These are phyloP conservation scores for Luidia sarsii DNA, from an alignment of 53 echinoderm and acorn worm genomes.

Conservation along the genomic window DNA sequence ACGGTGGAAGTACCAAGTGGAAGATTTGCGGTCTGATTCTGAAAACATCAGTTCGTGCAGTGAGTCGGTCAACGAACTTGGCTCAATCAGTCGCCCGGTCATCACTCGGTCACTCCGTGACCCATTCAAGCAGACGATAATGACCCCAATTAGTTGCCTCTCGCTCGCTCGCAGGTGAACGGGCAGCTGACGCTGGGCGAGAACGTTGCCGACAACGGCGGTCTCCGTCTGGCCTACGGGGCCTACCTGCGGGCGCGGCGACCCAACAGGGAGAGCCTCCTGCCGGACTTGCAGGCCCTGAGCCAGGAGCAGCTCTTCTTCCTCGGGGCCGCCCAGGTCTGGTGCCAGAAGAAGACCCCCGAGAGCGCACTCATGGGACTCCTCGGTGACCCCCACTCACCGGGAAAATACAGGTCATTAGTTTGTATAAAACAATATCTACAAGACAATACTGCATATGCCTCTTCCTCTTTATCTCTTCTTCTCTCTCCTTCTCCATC, in stretches of 20 bases:
- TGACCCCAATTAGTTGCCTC: not conserved
- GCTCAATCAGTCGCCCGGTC: no score
- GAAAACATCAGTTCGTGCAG: no score
- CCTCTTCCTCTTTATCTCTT: no score
- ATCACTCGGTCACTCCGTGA: not conserved
- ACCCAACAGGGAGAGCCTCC: not conserved
- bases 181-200: conserved; percentile 57
- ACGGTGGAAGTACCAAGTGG: no score
- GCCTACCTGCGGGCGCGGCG: conserved; percentile 16
- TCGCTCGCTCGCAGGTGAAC: conserved; percentile 30
- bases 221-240: conserved; percentile 28
- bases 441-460: no score
- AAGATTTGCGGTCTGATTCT: no score
- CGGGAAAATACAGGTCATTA: conserved; percentile 87
- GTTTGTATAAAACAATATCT: no score
- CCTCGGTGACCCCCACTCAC: conserved; percentile 62
- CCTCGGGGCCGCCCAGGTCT: conserved; percentile 79
- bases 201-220: conserved; percentile 71
- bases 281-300: conserved; percentile 53
- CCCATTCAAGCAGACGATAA: not conserved
- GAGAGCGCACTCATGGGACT: conserved; percentile 50
- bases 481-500: no score
- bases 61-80: no score
- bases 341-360: conserved; percentile 76
- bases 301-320: conserved; percentile 86